Evolutionary conservation across 2,113 vertebrate genomes (phyloP).

Genomic region (Gobio gobio): DNA sequence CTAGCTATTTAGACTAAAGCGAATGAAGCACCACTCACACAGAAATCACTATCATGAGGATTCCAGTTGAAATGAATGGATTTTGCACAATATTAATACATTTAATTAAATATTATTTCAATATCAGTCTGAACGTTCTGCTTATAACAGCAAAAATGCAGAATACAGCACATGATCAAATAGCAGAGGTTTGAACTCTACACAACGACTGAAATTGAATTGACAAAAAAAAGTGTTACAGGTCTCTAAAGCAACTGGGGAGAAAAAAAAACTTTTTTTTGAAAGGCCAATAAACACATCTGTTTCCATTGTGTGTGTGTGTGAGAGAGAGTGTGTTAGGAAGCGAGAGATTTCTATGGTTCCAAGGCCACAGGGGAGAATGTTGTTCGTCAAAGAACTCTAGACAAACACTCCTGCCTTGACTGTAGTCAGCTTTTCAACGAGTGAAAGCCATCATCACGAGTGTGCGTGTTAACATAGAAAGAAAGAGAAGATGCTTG

Average conservation of each 20-base stretch:
- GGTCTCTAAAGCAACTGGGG: background rate
- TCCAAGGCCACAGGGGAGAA: slow-evolving; percentile 46
- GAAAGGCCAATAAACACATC: slow-evolving; percentile 4
- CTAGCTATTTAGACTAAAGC: background rate
- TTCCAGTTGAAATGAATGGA: background rate
- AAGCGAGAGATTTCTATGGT: slow-evolving; percentile 31
- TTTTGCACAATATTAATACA: too few relatives aligned
- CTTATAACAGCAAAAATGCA: background rate
- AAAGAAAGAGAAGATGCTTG: background rate
- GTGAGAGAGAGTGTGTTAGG: background rate
- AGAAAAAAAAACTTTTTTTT: background rate
- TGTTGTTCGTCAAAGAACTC: slow-evolving; percentile 40
- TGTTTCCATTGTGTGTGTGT: slow-evolving; percentile 2
- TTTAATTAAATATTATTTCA: background rate
- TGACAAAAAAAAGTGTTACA: background rate
- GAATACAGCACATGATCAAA: background rate
- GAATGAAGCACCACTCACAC: background rate
- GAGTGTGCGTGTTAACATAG: slow-evolving; percentile 3
- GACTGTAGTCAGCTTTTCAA: slow-evolving; percentile 41
- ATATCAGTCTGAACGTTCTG: background rate
- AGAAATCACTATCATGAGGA: background rate
- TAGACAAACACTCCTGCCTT: slow-evolving; percentile 44
- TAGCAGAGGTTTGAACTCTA: background rate
- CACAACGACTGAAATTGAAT: background rate
- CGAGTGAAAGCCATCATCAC: slow-evolving; percentile 31